phyloP scores from a whole-genome alignment of 2,113 vertebrate species.

The Pseudorhombus dupliciocellatus region DNA sequence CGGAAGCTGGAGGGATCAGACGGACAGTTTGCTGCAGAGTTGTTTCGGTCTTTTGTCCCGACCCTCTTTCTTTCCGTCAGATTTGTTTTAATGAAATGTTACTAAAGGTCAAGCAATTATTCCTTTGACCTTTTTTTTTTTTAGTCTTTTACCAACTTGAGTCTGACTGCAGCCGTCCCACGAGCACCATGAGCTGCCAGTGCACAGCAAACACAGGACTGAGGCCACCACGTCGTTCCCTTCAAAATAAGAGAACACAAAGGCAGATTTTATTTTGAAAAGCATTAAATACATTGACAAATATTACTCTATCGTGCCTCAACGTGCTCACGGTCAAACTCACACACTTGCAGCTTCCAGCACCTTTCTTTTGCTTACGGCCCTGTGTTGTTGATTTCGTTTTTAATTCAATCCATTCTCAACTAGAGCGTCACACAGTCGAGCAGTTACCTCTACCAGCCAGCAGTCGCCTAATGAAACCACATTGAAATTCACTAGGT shows the following conservation, averaged over 20 bases:
- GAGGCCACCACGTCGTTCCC: background rate
- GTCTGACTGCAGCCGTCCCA: slow-evolving; percentile 14
- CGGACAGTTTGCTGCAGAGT: slow-evolving; percentile 23
- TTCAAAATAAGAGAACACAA: background rate
- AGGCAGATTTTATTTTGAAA: background rate
- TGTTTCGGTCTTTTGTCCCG: slow-evolving; percentile 30
- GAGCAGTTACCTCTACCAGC: no score
- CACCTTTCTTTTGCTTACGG: no score
- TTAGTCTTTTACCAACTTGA: slow-evolving; percentile 16
- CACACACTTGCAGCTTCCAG: no score
- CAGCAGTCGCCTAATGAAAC: no score
- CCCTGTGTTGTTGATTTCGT: no score
- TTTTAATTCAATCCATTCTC: no score
- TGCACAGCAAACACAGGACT: background rate
- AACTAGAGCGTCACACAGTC: no score
- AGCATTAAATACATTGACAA: no score
- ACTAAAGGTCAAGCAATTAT: slow-evolving; percentile 57
- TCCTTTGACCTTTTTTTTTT: slow-evolving; percentile 39
- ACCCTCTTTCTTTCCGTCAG: background rate
- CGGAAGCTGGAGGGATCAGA: slow-evolving; percentile 9
- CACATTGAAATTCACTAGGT: no score
- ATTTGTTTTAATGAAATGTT: slow-evolving; percentile 31
- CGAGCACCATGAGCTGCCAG: slow-evolving; percentile 8
- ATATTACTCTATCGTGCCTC: no score
- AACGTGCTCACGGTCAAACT: no score